phyloP scores from a whole-genome alignment of 1,140 invertebrate species.

The Colletes latitarsis region DNA sequence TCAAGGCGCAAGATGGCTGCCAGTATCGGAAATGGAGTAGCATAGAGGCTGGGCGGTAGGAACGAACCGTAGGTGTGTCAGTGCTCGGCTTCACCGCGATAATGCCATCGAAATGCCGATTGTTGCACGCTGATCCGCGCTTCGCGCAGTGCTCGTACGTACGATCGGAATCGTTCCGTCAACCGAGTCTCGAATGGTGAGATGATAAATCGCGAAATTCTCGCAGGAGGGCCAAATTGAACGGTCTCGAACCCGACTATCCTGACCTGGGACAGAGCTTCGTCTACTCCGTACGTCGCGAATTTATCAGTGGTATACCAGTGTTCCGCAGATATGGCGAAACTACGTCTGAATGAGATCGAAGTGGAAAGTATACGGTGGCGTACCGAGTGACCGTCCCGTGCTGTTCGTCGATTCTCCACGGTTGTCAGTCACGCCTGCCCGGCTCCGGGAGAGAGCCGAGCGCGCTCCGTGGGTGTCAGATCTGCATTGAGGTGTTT shows the following conservation, averaged over 20 bases:
- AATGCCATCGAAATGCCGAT: constrained; percentile 62
- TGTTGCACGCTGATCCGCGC: constrained; percentile 40
- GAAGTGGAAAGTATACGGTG: constrained; percentile 27
- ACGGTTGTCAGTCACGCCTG: constrained; percentile 21
- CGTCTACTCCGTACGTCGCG: neutral
- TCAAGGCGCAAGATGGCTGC: constrained; percentile 72
- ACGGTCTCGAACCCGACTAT: constrained; percentile 1
- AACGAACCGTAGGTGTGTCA: constrained; percentile 72
- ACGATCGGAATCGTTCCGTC: constrained; percentile 27
- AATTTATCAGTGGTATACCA: neutral
- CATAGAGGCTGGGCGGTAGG: constrained; percentile 70
- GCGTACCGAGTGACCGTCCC: constrained; percentile 6
- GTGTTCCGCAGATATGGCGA: neutral
- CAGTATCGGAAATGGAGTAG: constrained; percentile 67
- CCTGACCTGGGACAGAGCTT: neutral
- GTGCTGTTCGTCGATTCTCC: neutral
- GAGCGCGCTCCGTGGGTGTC: neutral
- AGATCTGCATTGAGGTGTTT: neutral
- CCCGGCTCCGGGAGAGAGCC: constrained; percentile 19
- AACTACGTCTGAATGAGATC: constrained; percentile 22
- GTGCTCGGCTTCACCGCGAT: constrained; percentile 62
- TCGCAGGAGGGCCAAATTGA: constrained; percentile 17
- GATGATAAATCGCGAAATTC: constrained; percentile 44
- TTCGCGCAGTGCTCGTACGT: constrained; percentile 27
- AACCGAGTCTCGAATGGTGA: constrained; percentile 46